These are phyloP conservation scores for Hartigia nigra DNA, from an alignment of 2,888 invertebrate genomes.

Conservation along the genomic window DNA sequence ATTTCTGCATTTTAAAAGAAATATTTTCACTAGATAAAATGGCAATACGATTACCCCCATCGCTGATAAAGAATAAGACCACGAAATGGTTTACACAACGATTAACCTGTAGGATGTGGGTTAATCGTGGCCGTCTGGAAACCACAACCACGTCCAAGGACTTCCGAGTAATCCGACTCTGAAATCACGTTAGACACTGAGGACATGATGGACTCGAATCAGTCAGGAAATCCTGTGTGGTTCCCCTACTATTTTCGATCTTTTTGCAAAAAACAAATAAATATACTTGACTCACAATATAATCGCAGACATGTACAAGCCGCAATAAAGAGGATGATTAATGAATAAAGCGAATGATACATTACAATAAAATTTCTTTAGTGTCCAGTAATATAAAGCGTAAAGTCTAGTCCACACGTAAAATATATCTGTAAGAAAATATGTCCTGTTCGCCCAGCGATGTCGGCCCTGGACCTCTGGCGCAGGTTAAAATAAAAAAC, in stretches of 20 bases:
- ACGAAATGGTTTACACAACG: neutral
- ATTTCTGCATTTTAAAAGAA: neutral
- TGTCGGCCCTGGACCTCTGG: conserved; percentile 22
- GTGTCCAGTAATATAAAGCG: neutral
- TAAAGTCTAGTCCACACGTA: neutral
- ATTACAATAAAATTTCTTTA: neutral
- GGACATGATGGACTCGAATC: neutral
- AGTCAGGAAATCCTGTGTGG: neutral
- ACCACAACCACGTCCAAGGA: conserved; percentile 24
- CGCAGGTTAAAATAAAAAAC: conserved; percentile 24
- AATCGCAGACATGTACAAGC: neutral
- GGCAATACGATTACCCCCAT: neutral
- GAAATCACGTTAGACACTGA: neutral
- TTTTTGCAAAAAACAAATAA: neutral
- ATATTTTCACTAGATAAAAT: neutral
- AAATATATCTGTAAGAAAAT: neutral
- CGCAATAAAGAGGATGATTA: neutral
- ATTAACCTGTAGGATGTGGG: conserved; percentile 1
- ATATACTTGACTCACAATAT: neutral
- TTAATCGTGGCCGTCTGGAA: conserved; percentile 8
- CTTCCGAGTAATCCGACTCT: conserved; percentile 36
- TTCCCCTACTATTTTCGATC: neutral
- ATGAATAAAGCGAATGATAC: neutral
- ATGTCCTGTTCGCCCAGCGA: conserved; percentile 1
- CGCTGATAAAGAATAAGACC: neutral